Conservation (phyloP, 2,797 vertebrate species). For the Micrastur ruficollis region DNA sequence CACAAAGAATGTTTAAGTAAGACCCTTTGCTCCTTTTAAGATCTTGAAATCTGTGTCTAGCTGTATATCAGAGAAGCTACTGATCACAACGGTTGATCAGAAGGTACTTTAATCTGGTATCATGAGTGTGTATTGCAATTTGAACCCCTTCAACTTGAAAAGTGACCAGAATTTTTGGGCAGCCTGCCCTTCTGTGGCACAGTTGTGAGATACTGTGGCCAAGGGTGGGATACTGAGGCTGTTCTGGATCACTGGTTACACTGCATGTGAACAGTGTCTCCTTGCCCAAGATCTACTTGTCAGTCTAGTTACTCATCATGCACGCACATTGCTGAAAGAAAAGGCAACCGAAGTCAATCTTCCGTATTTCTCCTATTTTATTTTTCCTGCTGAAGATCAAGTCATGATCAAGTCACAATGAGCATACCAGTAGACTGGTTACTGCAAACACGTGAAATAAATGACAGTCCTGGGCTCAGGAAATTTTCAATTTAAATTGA, state of each 20-base stretch:
- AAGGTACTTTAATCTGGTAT: background rate
- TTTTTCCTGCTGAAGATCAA: background rate
- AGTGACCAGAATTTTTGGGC: background rate
- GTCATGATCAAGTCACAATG: background rate
- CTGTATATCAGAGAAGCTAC: background rate
- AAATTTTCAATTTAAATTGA: background rate
- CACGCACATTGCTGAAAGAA: background rate
- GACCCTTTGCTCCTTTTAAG: background rate
- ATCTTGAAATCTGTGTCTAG: background rate
- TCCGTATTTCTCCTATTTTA: background rate
- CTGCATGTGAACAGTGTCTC: background rate
- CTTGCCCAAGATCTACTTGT: background rate
- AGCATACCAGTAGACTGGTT: background rate
- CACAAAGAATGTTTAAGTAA: slow-evolving; percentile 1
- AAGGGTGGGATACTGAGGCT: background rate
- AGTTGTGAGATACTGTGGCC: background rate
- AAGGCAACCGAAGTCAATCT: background rate
- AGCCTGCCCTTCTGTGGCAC: background rate
- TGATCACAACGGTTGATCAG: background rate
- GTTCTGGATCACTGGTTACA: background rate
- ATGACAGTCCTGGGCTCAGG: background rate
- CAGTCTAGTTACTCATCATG: background rate
- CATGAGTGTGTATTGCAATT: background rate
- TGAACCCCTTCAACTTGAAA: background rate
- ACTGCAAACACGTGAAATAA: background rate